Evolutionary conservation across 1,140 invertebrate genomes (phyloP).

Genomic region (Camponotus floridanus): DNA sequence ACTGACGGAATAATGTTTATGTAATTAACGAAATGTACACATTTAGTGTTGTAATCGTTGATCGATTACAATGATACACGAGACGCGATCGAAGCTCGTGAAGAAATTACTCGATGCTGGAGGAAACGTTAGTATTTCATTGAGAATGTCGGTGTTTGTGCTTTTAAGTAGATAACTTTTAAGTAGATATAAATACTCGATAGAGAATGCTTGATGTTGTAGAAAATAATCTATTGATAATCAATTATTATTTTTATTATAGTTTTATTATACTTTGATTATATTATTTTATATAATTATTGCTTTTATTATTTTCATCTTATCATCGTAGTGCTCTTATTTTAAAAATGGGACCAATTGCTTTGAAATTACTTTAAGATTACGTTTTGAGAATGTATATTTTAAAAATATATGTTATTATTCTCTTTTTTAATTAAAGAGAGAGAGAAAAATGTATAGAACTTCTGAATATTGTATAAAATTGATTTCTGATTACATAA

Average conservation of each 20-base stretch:
- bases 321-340: background rate
- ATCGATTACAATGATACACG: too few species aligned
- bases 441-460: too few species aligned
- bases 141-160: conserved; percentile 21
- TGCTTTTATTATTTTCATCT: background rate
- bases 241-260: background rate
- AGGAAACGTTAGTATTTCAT: conserved; percentile 24
- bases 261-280: background rate
- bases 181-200: background rate
- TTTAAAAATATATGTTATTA: too few species aligned
- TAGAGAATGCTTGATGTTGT: background rate
- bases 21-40: too few species aligned
- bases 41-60: background rate
- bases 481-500: background rate
- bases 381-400: background rate
- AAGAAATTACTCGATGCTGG: conserved; percentile 21
- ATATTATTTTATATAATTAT: too few species aligned
- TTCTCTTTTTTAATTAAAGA: conserved; percentile 1
- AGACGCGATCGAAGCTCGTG: conserved; percentile 17
- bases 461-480: background rate
- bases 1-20: conserved; percentile 1
- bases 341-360: background rate
- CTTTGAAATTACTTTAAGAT: background rate
- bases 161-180: background rate
- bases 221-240: background rate